Conservation (phyloP, 2,113 vertebrate genomes). For the Aphelocoma coerulescens region DNA sequence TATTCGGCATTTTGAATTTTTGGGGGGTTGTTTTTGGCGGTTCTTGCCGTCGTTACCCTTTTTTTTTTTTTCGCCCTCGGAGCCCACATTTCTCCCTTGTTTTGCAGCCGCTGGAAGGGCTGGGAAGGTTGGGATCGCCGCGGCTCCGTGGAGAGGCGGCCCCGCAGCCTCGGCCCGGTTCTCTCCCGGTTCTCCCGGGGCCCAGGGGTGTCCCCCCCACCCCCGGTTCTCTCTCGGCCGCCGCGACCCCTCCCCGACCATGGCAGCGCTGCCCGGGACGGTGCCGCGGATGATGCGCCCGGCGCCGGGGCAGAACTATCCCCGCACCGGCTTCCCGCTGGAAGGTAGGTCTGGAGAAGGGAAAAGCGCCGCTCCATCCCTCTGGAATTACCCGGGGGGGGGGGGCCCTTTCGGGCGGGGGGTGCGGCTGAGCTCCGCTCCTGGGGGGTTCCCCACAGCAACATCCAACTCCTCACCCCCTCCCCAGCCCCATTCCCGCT, state of each 20-base stretch:
- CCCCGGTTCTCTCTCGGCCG: not conserved
- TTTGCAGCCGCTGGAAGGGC: slow-evolving; percentile 9
- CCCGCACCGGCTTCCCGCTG: slow-evolving; percentile 91
- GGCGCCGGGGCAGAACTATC: slow-evolving; percentile 94
- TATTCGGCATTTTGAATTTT: not conserved
- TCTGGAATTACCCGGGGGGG: not conserved
- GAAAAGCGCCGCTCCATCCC: not conserved
- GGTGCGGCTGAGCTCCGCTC: not conserved
- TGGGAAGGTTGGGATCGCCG: not conserved
- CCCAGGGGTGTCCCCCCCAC: not conserved
- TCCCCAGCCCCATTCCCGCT: not conserved
- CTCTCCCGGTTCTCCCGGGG: not conserved
- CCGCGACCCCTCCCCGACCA: not conserved
- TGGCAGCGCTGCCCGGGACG: slow-evolving; percentile 85
- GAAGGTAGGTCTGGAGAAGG: slow-evolving; percentile 82
- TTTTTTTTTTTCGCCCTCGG: not conserved
- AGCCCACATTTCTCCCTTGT: not conserved
- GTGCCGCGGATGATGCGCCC: slow-evolving; percentile 96
- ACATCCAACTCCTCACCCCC: not conserved
- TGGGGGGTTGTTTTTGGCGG: not conserved
- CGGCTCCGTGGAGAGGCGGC: not conserved
- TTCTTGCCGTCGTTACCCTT: not conserved
- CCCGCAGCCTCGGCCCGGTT: not conserved
- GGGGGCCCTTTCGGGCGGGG: not conserved
- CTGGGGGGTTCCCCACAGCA: not conserved